A percentile compares a stretch with the other conserved stretches of the same genome.
These are phyloP conservation scores for Potamarius usumacintae DNA, from an alignment of 2,113 vertebrate species.

Conservation along the genomic window DNA sequence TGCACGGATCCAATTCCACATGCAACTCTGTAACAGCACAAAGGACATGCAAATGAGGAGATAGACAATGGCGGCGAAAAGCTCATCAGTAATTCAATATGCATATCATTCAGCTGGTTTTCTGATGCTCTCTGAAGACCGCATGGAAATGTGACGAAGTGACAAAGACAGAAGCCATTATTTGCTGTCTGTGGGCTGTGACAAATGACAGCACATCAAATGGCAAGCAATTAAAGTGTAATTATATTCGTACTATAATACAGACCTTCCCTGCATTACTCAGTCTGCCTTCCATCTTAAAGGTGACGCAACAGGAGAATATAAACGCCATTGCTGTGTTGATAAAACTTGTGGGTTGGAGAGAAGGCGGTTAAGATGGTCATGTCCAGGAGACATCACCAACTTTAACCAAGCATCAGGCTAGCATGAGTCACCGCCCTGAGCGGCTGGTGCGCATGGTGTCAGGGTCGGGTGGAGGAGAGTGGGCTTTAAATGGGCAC, in stretches of 20 bases:
- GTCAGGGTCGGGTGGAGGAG: conserved; percentile 27
- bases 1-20: conserved; percentile 43
- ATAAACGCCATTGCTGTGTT: conserved; percentile 23
- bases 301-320: conserved; percentile 46
- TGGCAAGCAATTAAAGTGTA: conserved; percentile 76
- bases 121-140: conserved; percentile 71
- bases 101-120: conserved; percentile 73
- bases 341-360: background rate
- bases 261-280: conserved; percentile 49
- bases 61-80: conserved; percentile 42
- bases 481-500: conserved; percentile 29
- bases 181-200: conserved; percentile 77
- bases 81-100: conserved; percentile 75
- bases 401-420: background rate
- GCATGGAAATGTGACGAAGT: conserved; percentile 70
- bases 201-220: conserved; percentile 79
- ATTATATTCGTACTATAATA: conserved; percentile 67
- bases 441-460: background rate
- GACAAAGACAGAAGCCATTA: conserved; percentile 71
- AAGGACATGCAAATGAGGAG: conserved; percentile 53
- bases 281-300: conserved; percentile 50
- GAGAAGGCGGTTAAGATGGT: conserved; percentile 1
- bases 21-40: conserved; percentile 47
- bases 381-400: conserved; percentile 15
- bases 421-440: conserved; percentile 30